Percentiles rank a stretch among this genome's conserved stretches.
Conservation (phyloP, 2,113 vertebrate species). For the Irena cyanogastra region DNA sequence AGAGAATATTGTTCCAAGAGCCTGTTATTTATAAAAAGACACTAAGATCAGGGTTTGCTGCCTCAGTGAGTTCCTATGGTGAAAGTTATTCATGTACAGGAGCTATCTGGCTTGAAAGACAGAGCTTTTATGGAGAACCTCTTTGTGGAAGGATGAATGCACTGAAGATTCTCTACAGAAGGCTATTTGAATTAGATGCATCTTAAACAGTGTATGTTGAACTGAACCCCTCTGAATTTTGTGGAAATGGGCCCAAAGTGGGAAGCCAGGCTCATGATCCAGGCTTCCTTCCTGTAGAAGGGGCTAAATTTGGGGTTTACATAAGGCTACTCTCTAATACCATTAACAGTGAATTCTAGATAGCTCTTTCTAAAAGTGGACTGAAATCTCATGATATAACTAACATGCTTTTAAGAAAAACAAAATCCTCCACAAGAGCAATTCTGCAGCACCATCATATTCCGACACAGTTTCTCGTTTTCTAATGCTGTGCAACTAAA, state of each 20-base stretch:
- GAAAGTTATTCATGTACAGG: constrained; percentile 68
- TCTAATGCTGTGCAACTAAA: constrained; percentile 33
- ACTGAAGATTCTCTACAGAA: constrained; percentile 60
- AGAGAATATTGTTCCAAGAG: constrained; percentile 59
- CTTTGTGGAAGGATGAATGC: constrained; percentile 64
- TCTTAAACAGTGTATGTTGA: constrained; percentile 67
- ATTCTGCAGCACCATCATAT: neutral
- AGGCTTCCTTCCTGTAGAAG: neutral
- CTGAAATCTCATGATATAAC: constrained; percentile 15
- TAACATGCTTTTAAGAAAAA: constrained; percentile 36
- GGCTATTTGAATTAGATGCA: constrained; percentile 67
- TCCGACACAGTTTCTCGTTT: constrained; percentile 45
- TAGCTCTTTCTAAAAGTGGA: constrained; percentile 59
- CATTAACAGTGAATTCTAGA: constrained; percentile 51
- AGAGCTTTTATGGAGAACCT: constrained; percentile 67
- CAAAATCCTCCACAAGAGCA: constrained; percentile 4
- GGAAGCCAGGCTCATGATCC: neutral
- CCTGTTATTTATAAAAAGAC: constrained; percentile 63
- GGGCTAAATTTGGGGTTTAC: neutral
- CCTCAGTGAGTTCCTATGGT: constrained; percentile 68
- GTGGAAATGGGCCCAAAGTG: constrained; percentile 8
- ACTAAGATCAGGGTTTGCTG: constrained; percentile 62
- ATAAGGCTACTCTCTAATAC: neutral
- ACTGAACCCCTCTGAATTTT: constrained; percentile 37
- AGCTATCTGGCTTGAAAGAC: constrained; percentile 63